Conservation (phyloP, 2,888 invertebrate species). For the Ramazzottius varieornatus region DNA sequence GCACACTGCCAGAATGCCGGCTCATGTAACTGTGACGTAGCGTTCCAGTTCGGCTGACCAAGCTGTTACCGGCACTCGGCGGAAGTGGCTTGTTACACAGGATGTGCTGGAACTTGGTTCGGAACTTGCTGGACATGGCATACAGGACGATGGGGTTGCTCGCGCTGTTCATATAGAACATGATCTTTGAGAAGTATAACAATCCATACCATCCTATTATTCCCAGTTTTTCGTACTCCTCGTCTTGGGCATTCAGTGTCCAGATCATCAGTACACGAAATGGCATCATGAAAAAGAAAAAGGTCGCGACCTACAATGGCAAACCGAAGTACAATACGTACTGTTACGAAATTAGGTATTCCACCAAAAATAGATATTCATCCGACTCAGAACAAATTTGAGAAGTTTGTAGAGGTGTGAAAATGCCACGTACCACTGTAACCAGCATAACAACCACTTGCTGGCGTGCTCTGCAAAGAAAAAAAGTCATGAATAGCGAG, state of each 20-base stretch:
- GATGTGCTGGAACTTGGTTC: slow-evolving; percentile 6
- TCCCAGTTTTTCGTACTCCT: neutral
- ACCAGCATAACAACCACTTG: slow-evolving; percentile 70
- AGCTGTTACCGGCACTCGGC: neutral
- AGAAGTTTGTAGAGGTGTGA: no score
- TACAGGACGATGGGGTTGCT: slow-evolving; percentile 16
- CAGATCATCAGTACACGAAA: slow-evolving; percentile 62
- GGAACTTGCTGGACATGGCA: slow-evolving; percentile 15
- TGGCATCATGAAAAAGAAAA: slow-evolving; percentile 65
- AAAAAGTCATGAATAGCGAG: no score
- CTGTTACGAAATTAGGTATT: no score
- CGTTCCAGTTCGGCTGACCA: neutral
- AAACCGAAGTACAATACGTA: no score
- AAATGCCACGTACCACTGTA: slow-evolving; percentile 43
- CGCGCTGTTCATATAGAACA: slow-evolving; percentile 16
- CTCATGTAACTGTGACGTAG: neutral
- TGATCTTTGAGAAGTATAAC: slow-evolving; percentile 12
- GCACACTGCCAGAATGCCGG: no score
- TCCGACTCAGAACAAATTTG: no score
- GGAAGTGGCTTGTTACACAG: neutral
- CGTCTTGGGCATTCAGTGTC: slow-evolving; percentile 11
- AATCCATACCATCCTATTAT: slow-evolving; percentile 6
- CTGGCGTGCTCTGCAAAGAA: slow-evolving; percentile 36
- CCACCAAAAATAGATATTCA: no score
- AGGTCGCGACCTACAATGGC: slow-evolving; percentile 31